Evolutionary conservation across 2,888 invertebrate genomes (phyloP).

Genomic region (Aphidius colemani): DNA sequence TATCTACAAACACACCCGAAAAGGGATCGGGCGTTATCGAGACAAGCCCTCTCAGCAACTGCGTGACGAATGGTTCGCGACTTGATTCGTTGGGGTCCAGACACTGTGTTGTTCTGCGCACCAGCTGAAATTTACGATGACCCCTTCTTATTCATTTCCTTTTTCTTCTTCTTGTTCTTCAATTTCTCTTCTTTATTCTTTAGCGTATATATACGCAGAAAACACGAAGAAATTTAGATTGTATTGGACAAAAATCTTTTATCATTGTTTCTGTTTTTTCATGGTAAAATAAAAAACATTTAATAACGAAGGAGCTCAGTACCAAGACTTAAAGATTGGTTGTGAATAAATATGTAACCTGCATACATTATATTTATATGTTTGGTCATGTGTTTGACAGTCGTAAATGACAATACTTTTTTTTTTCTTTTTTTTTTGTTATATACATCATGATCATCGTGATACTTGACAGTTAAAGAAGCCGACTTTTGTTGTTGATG

Average conservation of each 20-base stretch:
- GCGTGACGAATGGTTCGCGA: conserved; percentile 59
- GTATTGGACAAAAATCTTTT: no score
- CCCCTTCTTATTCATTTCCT: conserved; percentile 14
- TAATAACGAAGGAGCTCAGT: no score
- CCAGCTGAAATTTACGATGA: conserved; percentile 50
- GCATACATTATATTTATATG: neutral
- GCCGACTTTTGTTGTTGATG: no score
- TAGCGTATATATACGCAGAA: neutral
- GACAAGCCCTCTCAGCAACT: conserved; percentile 55
- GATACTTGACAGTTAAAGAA: no score
- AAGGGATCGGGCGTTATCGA: conserved; percentile 51
- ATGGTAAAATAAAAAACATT: neutral
- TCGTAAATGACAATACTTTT: conserved; percentile 47
- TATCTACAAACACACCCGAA: conserved; percentile 8
- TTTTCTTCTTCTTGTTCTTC: conserved; percentile 31
- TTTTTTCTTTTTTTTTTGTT: no score
- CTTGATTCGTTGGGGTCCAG: conserved; percentile 45
- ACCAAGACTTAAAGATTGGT: no score
- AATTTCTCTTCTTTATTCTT: conserved; percentile 12
- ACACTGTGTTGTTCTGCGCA: conserved; percentile 27
- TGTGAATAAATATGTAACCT: no score
- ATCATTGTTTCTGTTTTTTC: no score
- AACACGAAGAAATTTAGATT: conserved; percentile 1
- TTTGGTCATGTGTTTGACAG: conserved; percentile 27
- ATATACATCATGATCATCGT: no score